Percentiles rank a stretch among this genome's conserved stretches.
phyloP scores from a whole-genome alignment of 2,888 invertebrate genomes.

The Cosmorhoe ocellata region DNA sequence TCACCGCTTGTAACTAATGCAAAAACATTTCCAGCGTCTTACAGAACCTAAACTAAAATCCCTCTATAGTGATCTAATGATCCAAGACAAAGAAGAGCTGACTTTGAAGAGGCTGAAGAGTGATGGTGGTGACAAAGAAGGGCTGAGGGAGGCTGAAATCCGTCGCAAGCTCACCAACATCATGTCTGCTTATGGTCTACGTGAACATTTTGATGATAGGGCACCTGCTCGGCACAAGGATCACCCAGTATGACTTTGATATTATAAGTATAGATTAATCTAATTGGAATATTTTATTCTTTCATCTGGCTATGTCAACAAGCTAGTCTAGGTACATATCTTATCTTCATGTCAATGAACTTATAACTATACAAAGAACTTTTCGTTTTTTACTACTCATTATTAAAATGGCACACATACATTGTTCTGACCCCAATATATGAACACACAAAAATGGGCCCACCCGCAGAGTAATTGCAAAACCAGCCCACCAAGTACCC shows the following conservation, averaged over 20 bases:
- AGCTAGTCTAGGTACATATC: no score
- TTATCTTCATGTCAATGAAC: no score
- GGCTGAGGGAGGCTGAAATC: constrained; percentile 90
- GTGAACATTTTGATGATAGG: constrained; percentile 90
- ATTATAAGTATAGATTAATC: no score
- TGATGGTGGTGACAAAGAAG: constrained; percentile 94
- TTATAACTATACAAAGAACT: no score
- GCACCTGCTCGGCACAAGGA: constrained; percentile 83
- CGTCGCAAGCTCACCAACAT: constrained; percentile 91
- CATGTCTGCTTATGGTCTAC: constrained; percentile 90
- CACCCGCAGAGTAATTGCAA: no score
- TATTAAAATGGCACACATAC: no score
- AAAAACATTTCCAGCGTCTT: constrained; percentile 83
- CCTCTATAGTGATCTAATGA: constrained; percentile 92
- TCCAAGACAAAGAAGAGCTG: constrained; percentile 96
- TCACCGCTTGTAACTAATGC: no score
- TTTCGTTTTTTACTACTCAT: no score
- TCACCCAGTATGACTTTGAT: constrained; percentile 70
- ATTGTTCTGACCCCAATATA: no score
- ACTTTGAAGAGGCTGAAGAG: constrained; percentile 90
- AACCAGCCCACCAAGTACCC: no score
- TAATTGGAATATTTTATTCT: not conserved
- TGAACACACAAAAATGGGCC: no score
- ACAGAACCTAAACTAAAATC: constrained; percentile 93
- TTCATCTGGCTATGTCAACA: not conserved